A percentile compares a stretch with the other conserved stretches of the same genome.
These are phyloP conservation scores for Prunella strophiata DNA, from an alignment of 2,797 vertebrate species.

Conservation along the genomic window DNA sequence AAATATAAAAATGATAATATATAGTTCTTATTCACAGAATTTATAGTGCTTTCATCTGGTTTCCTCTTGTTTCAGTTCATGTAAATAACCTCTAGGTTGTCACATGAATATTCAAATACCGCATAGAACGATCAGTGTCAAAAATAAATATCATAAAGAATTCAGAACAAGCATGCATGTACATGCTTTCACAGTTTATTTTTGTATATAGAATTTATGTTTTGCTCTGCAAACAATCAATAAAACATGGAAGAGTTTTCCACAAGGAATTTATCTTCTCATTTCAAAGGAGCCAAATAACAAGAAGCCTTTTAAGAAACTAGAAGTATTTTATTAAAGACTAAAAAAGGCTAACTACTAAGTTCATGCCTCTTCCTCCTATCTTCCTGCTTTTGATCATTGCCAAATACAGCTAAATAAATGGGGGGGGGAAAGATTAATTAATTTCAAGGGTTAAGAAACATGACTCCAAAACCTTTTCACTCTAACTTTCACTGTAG, in stretches of 20 bases:
- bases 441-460: background rate
- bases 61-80: conserved; percentile 16
- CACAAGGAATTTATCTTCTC: background rate
- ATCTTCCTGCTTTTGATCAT: background rate
- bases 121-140: conserved; percentile 35
- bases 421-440: background rate
- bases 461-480: background rate
- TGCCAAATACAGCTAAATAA: background rate
- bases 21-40: conserved; percentile 10
- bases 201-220: conserved; percentile 34
- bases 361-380: background rate
- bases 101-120: conserved; percentile 58
- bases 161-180: conserved; percentile 35
- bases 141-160: conserved; percentile 56
- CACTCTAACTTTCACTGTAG: background rate
- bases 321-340: background rate
- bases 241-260: conserved; percentile 28
- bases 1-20: conserved; percentile 26
- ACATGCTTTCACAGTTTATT: conserved; percentile 38
- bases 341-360: background rate
- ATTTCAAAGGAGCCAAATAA: conserved; percentile 8
- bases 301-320: background rate
- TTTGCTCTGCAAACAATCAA: conserved; percentile 40
- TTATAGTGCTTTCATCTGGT: conserved; percentile 32
- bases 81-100: conserved; percentile 35